Conservation (phyloP, 2,113 vertebrate genomes). For the Cygnus atratus region DNA sequence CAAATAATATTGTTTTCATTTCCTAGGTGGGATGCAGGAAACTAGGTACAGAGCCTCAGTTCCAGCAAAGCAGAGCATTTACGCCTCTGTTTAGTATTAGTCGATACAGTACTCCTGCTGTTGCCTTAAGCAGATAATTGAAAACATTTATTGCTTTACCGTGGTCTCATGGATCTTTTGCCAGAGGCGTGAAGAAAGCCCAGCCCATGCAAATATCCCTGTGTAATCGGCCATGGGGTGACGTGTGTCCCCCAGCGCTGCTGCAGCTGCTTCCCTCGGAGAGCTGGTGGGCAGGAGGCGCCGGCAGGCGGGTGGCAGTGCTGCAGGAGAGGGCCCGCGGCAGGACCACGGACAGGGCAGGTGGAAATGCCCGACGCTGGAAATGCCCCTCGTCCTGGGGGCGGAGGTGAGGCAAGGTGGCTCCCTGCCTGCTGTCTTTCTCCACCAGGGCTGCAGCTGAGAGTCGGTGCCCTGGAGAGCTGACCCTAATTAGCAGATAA, state of each 20-base stretch:
- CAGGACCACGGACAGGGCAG: neutral
- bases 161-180: neutral
- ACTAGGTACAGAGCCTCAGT: neutral
- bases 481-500: too few relatives aligned
- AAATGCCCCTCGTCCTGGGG: too few relatives aligned
- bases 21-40: neutral
- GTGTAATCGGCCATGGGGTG: too few relatives aligned
- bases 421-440: accelerated
- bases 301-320: neutral
- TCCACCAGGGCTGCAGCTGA: neutral
- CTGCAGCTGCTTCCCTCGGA: neutral
- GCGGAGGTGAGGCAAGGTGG: accelerated
- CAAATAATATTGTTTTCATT: neutral
- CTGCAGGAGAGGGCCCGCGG: neutral
- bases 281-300: too few relatives aligned
- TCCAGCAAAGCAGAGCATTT: neutral
- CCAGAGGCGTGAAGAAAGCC: neutral
- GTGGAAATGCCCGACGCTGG: neutral
- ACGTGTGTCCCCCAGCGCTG: accelerated
- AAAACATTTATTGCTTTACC: neutral
- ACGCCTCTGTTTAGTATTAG: neutral
- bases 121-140: neutral
- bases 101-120: neutral
- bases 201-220: neutral
- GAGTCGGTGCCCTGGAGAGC: neutral